Evolutionary conservation across 2,888 invertebrate genomes (phyloP).

Genomic region (Chesias legatella): DNA sequence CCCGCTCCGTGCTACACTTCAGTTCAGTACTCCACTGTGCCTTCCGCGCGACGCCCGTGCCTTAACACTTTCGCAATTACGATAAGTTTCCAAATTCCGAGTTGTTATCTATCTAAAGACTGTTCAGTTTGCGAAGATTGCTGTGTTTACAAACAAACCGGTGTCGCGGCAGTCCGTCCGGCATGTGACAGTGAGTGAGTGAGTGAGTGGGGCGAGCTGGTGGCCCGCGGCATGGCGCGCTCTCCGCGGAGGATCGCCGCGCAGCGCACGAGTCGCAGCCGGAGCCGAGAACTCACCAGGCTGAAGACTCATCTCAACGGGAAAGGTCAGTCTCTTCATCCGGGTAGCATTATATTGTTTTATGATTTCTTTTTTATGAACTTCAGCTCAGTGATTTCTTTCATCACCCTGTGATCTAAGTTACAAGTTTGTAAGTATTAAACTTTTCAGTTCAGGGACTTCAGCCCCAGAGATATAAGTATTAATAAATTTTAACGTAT

Average conservation of each 20-base stretch:
- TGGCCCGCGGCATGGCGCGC: constrained; percentile 54
- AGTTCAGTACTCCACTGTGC: constrained; percentile 56
- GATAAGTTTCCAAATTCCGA: constrained; percentile 20
- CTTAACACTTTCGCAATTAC: constrained; percentile 33
- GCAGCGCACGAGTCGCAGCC: constrained; percentile 58
- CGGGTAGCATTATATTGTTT: no score
- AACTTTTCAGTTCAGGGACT: no score
- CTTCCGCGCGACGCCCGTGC: constrained; percentile 55
- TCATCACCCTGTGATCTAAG: no score
- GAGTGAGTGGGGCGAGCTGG: constrained; percentile 9
- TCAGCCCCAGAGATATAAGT: no score
- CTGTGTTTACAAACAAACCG: constrained; percentile 31
- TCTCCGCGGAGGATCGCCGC: constrained; percentile 64
- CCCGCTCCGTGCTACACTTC: background rate
- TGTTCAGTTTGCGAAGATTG: background rate
- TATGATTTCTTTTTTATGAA: no score
- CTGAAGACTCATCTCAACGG: constrained; percentile 62
- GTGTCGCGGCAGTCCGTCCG: background rate
- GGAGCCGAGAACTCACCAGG: constrained; percentile 60
- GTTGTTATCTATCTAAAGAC: constrained; percentile 3
- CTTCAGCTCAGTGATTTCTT: no score
- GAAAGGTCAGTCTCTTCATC: constrained; percentile 51
- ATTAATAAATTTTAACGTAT: no score
- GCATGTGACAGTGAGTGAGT: constrained; percentile 23
- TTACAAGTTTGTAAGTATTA: no score